These are phyloP conservation scores for Alosa sapidissima DNA, from an alignment of 2,797 vertebrate species.

Conservation along the genomic window DNA sequence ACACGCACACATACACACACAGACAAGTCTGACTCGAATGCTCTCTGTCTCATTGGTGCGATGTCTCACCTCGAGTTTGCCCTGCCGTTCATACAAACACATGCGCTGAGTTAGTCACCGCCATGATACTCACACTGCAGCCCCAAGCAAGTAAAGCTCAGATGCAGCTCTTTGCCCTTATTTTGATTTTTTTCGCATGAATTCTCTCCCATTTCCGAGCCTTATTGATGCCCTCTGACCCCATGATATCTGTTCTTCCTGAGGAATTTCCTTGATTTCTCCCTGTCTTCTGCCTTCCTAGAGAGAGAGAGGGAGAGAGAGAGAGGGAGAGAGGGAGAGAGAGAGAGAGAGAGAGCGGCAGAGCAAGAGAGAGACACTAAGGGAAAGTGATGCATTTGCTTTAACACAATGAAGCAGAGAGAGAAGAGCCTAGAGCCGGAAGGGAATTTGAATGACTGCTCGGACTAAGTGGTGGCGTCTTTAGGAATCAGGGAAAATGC, in stretches of 20 bases:
- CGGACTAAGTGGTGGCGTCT: neutral
- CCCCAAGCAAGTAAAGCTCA: neutral
- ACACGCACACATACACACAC: neutral
- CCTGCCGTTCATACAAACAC: neutral
- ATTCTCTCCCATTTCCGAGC: neutral
- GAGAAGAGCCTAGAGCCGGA: neutral
- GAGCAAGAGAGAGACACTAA: neutral
- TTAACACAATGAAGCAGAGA: neutral
- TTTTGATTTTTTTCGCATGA: neutral
- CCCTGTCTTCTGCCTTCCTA: neutral
- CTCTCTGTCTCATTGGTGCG: neutral
- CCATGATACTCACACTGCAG: neutral
- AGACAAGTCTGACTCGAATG: neutral
- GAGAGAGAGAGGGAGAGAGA: slow-evolving; percentile 5
- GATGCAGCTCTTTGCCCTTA: neutral
- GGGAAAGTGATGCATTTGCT: slow-evolving; percentile 18
- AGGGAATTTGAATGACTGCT: slow-evolving; percentile 12
- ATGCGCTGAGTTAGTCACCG: neutral
- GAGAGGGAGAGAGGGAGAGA: neutral
- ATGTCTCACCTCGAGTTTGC: neutral
- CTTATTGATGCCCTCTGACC: neutral
- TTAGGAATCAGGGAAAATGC: slow-evolving; percentile 6
- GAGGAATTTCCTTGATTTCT: neutral
- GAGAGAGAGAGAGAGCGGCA: neutral
- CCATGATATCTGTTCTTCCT: neutral